phyloP scores from a whole-genome alignment of 2,113 vertebrate genomes.

The Triplophysa tibetana region DNA sequence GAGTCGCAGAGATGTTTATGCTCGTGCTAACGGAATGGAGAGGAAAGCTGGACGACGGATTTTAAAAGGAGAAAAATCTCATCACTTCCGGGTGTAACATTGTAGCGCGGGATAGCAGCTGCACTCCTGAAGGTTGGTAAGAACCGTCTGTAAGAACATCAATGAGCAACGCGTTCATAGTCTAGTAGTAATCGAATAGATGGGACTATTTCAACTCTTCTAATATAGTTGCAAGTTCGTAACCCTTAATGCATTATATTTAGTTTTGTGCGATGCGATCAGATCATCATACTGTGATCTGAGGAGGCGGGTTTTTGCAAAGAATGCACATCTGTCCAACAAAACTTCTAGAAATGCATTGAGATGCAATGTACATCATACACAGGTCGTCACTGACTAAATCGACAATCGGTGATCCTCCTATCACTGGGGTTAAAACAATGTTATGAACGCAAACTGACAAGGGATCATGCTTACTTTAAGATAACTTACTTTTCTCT shows the following conservation, averaged over 20 bases:
- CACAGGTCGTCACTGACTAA: no score
- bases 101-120: not conserved
- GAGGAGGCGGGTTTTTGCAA: not conserved
- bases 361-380: no score
- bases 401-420: no score
- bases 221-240: not conserved
- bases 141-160: not conserved
- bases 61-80: not conserved
- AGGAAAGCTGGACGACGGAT: not conserved
- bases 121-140: conserved; percentile 35
- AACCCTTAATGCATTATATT: not conserved
- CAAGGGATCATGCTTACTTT: no score
- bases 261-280: not conserved
- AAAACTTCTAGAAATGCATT: not conserved
- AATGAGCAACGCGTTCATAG: not conserved
- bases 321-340: not conserved
- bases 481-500: no score
- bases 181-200: not conserved
- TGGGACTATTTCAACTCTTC: not conserved
- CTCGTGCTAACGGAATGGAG: not conserved
- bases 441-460: no score
- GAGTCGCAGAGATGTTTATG: conserved; percentile 30
- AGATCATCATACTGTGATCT: not conserved
- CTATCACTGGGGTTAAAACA: no score
- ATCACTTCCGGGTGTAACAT: conserved; percentile 38